Evolutionary conservation across 2,113 vertebrate species (phyloP), one percentile per base, ranked within the genome.

Genomic region (Australoheros scitulus): DNA sequence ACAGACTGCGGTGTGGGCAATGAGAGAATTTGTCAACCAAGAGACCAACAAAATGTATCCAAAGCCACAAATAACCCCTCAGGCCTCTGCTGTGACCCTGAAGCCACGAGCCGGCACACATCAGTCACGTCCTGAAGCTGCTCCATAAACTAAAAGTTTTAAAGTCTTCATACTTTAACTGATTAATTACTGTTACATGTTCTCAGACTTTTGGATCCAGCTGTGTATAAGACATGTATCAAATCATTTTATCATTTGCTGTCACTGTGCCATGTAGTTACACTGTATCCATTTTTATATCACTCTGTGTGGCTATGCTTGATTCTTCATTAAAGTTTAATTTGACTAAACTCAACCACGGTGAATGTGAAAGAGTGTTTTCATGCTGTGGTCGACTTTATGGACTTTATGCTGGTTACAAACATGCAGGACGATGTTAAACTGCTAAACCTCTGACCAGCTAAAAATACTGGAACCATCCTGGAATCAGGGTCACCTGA

Each of bases 21-120:
- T 5, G 36, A 2, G 6, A 2, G 36, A 26, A 8, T 76, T 64
- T 20, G 15, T 24, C n/a, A 43, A 60, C 20, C 58, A 18, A 20
- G 24, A 9, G 2, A 11, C 1, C 15, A 24, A 64, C 34, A 64
- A 41, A 3, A 38, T 9, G 36, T 1, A 8, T 10, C 36, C 36
- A 10, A 38, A 38, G 36, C 5, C 15, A 18, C 38, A 65, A 24
- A 15, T 15, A 41, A 43, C 13, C 24, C n/a, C 0, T 43, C n/a
- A 43, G 41, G 38, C 0, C 9, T 0, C 63, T 43, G 36, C 38
- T 65, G 63, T 22, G 41, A 8, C n/a, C 24, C 41, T 47, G 64
- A 47, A 47, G 0, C 0, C 64, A 11, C 14, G 0, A 26, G n/a
- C 38, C 22, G 22, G 24, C 24, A 17, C 17, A 5, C 43, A 52